Evolutionary conservation across 2,888 invertebrate genomes (phyloP).

Genomic region (Minunthozetes semirufus): DNA sequence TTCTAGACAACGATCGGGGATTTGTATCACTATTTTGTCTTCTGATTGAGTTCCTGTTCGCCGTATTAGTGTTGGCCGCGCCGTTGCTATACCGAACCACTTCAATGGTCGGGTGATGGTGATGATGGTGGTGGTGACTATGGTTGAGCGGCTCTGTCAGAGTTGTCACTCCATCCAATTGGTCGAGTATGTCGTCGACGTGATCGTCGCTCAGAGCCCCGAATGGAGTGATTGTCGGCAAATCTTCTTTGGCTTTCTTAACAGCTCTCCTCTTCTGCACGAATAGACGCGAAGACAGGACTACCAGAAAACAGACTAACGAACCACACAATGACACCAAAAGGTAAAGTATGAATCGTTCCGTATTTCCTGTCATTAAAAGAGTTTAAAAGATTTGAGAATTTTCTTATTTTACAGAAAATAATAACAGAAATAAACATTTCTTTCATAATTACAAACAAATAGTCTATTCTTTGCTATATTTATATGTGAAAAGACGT

Average conservation of each 20-base stretch:
- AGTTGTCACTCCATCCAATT: conserved; percentile 21
- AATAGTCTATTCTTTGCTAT: no score
- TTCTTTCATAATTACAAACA: no score
- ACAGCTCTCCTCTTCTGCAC: conserved; percentile 35
- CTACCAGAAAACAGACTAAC: conserved; percentile 38
- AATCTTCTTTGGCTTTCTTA: conserved; percentile 15
- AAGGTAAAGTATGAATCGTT: conserved; percentile 74
- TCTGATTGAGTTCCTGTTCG: conserved; percentile 39
- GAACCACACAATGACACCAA: conserved; percentile 39
- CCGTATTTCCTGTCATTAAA: conserved; percentile 60
- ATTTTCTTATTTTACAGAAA: neutral
- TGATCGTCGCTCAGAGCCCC: conserved; percentile 1
- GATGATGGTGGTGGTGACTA: conserved; percentile 13
- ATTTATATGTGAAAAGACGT: no score
- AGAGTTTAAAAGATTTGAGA: neutral
- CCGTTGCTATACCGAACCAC: conserved; percentile 17
- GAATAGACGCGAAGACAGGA: conserved; percentile 39
- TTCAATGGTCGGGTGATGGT: conserved; percentile 17
- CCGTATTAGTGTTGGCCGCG: neutral
- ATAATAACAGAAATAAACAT: neutral
- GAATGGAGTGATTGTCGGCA: conserved; percentile 10
- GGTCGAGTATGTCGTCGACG: conserved; percentile 10
- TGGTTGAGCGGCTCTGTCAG: conserved; percentile 12
- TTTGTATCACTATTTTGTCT: conserved; percentile 45
- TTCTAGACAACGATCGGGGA: conserved; percentile 51